These are phyloP conservation scores for Chondrosia reniformis DNA, from an alignment of 37 sponge, comb jelly and placozoan genomes.

Conservation along the genomic window DNA sequence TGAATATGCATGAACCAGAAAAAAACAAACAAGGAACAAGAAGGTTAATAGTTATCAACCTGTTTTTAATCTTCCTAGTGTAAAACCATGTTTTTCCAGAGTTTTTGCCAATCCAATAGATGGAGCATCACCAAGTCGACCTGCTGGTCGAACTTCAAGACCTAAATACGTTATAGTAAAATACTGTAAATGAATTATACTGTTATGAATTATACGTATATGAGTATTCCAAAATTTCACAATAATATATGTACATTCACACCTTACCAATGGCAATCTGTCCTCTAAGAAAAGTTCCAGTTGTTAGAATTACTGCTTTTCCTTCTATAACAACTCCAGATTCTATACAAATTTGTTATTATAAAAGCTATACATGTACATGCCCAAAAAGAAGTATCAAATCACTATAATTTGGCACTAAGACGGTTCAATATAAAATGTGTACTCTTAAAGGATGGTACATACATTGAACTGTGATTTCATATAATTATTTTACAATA, in stretches of 20 bases:
- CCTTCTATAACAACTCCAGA: conserved; percentile 29
- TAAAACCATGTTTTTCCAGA: conserved; percentile 54
- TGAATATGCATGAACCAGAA: too few species aligned
- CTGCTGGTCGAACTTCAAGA: conserved; percentile 58
- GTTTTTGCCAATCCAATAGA: conserved; percentile 69
- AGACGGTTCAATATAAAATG: too few species aligned
- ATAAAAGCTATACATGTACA: too few species aligned
- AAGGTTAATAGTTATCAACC: too few species aligned
- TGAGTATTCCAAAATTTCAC: not conserved
- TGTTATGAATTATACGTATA: too few species aligned
- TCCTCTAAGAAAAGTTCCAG: conserved; percentile 83
- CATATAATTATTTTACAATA: too few species aligned
- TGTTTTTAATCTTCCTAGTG: conserved; percentile 70
- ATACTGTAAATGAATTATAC: too few species aligned
- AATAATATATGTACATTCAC: not conserved
- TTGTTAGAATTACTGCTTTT: conserved; percentile 63
- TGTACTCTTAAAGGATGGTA: too few species aligned
- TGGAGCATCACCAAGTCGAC: conserved; percentile 72
- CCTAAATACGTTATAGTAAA: conserved; percentile 18
- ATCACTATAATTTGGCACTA: too few species aligned
- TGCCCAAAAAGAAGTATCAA: too few species aligned
- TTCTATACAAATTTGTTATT: conserved; percentile 3
- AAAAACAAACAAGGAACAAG: too few species aligned
- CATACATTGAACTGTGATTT: too few species aligned
- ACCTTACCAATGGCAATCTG: conserved; percentile 67